These are phyloP conservation scores for Ernsta delagoae DNA, from an alignment of 2,888 invertebrate genomes.

Conservation along the genomic window DNA sequence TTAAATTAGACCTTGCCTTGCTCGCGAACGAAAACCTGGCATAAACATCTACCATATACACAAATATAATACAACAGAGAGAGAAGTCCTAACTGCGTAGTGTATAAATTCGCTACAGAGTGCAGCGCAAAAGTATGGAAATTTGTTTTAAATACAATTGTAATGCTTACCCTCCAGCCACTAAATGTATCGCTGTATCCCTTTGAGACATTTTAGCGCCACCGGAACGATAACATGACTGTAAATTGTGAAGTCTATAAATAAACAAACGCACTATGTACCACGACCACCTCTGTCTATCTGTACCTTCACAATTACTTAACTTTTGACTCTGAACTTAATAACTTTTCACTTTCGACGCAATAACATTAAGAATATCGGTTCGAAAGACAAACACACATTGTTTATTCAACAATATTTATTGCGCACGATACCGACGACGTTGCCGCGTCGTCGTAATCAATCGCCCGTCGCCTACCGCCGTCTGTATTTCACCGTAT, in stretches of 20 bases:
- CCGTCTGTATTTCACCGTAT: neutral
- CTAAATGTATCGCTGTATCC: slow-evolving; percentile 96
- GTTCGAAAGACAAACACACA: slow-evolving; percentile 6
- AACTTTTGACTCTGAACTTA: neutral
- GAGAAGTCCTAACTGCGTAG: slow-evolving; percentile 17
- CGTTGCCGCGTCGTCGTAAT: slow-evolving; percentile 24
- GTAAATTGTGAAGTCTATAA: slow-evolving; percentile 81
- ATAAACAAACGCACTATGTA: slow-evolving; percentile 75
- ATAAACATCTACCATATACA: slow-evolving; percentile 32
- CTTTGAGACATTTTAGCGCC: slow-evolving; percentile 88
- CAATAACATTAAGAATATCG: neutral
- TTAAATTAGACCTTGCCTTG: slow-evolving; percentile 27
- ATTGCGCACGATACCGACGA: slow-evolving; percentile 19
- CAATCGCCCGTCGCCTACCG: neutral
- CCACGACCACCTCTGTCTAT: slow-evolving; percentile 59
- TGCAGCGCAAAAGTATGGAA: slow-evolving; percentile 25
- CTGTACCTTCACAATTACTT: slow-evolving; percentile 46
- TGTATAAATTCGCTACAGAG: too few relatives aligned
- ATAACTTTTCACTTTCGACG: slow-evolving; percentile 28
- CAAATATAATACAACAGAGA: slow-evolving; percentile 4
- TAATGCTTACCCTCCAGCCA: slow-evolving; percentile 96
- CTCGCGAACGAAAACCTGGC: slow-evolving; percentile 25
- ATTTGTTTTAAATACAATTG: slow-evolving; percentile 3
- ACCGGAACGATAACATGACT: slow-evolving; percentile 80
- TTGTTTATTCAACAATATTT: neutral